Percentiles rank a stretch among this genome's conserved stretches.
Conservation (phyloP, 1,140 invertebrate genomes). For the Philotrypesis tridentata region DNA sequence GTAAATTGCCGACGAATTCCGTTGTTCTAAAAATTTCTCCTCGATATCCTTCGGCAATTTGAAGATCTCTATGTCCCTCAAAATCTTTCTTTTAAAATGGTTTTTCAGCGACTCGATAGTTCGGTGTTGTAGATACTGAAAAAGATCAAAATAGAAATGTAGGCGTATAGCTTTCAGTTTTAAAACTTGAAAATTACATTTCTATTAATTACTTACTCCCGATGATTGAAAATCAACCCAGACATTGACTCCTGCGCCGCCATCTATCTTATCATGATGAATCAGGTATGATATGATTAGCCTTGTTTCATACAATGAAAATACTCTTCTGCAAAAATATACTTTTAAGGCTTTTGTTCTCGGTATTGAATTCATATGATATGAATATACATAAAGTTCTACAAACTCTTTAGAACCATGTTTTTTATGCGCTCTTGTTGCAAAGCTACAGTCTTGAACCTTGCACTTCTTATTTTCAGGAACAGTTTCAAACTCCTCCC, state of each 20-base stretch:
- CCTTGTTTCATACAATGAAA: background rate
- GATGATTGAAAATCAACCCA: constrained; percentile 11
- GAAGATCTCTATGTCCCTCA: constrained; percentile 5
- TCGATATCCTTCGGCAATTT: constrained; percentile 11
- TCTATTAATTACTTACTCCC: constrained; percentile 16
- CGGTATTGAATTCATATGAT: background rate
- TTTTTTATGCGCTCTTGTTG: background rate
- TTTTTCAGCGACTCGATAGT: constrained; percentile 15
- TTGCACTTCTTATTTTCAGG: background rate
- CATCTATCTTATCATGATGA: background rate
- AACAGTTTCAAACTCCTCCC: constrained; percentile 5
- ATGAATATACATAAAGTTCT: background rate
- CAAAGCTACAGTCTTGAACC: background rate
- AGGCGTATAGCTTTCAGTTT: background rate
- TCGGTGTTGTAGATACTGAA: constrained; percentile 26
- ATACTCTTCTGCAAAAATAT: background rate
- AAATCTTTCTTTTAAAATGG: constrained; percentile 11
- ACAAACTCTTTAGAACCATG: background rate
- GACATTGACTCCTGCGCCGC: background rate
- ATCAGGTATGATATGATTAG: constrained; percentile 28
- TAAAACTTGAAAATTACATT: background rate
- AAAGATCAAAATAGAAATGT: background rate
- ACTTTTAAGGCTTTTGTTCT: background rate
- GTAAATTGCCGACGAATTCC: background rate
- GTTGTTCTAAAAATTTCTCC: background rate